phyloP scores from a whole-genome alignment of 2,888 invertebrate species.

The Anthophora plumipes region DNA sequence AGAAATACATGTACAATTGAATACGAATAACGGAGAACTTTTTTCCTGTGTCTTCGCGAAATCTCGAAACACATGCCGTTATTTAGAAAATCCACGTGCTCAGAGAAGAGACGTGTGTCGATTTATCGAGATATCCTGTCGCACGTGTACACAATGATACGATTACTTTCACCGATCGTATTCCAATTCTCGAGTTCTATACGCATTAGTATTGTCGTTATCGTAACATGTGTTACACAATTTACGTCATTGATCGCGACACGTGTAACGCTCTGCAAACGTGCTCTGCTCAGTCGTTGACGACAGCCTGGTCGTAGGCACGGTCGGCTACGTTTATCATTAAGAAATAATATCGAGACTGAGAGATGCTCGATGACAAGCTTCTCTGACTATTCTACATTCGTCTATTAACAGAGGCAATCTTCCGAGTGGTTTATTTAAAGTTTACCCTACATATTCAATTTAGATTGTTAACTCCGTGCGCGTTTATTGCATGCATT shows the following conservation, averaged over 20 bases:
- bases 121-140: background rate
- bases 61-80: background rate
- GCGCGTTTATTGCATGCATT: constrained; percentile 20
- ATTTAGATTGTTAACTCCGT: constrained; percentile 16
- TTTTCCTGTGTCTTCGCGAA: background rate
- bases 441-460: constrained; percentile 36
- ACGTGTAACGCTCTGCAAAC: constrained; percentile 1
- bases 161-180: background rate
- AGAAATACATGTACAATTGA: no score
- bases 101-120: background rate
- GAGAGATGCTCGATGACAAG: background rate
- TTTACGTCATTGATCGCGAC: constrained; percentile 10
- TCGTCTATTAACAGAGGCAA: background rate
- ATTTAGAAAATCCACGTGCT: background rate
- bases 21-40: background rate
- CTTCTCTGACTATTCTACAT: no score
- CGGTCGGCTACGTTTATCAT: background rate
- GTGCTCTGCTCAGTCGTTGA: background rate
- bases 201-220: background rate
- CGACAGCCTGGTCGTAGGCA: background rate
- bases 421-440: background rate
- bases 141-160: background rate
- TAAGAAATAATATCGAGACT: background rate
- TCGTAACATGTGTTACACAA: background rate
- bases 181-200: background rate